These are phyloP conservation scores for Smittia aterrima DNA, from an alignment of 2,888 invertebrate species.

Conservation along the genomic window DNA sequence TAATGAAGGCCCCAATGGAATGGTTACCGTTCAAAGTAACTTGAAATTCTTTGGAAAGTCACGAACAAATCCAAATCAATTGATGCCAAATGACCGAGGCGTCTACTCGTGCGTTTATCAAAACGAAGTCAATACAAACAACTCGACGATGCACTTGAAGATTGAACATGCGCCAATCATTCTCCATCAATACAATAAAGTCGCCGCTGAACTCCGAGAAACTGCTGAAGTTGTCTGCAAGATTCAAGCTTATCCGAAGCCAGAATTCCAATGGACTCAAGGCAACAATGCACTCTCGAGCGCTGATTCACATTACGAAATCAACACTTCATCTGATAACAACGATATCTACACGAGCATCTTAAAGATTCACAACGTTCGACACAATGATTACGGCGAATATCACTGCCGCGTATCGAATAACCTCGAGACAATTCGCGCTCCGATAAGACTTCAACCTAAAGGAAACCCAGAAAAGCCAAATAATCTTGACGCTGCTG, in stretches of 20 bases:
- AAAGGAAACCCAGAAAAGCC: constrained; percentile 88
- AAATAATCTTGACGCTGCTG: constrained; percentile 66
- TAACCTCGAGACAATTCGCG: constrained; percentile 71
- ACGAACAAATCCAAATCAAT: constrained; percentile 71
- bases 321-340: constrained; percentile 74
- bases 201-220: constrained; percentile 81
- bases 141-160: constrained; percentile 85
- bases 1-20: constrained; percentile 73
- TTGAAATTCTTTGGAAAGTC: constrained; percentile 77
- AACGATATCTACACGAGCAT: constrained; percentile 84
- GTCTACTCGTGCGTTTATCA: constrained; percentile 84
- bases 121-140: constrained; percentile 84
- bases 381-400: constrained; percentile 84
- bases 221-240: constrained; percentile 83
- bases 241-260: constrained; percentile 88
- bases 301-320: constrained; percentile 82
- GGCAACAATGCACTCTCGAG: constrained; percentile 74
- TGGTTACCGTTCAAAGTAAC: constrained; percentile 78
- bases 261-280: constrained; percentile 89
- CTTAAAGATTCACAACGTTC: constrained; percentile 69
- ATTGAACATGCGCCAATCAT: constrained; percentile 90
- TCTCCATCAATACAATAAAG: constrained; percentile 80
- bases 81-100: constrained; percentile 81
- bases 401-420: constrained; percentile 88
- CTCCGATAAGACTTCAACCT: constrained; percentile 75